Evolutionary conservation across 2,888 invertebrate genomes (phyloP).

Genomic region (Drosophila mulleri): DNA sequence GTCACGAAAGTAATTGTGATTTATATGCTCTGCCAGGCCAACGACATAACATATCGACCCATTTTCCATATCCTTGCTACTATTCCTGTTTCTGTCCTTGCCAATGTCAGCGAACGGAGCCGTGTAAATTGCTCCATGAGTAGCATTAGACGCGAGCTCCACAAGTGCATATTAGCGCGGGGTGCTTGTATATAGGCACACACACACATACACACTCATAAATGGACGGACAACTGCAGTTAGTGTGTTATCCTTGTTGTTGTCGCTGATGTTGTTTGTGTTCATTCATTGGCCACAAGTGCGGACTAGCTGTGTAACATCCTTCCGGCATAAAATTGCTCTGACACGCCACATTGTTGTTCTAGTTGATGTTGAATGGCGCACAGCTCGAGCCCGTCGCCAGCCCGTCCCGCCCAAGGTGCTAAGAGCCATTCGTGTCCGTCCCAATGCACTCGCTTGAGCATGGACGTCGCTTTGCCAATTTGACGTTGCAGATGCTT

Average conservation of each 20-base stretch:
- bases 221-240: slow-evolving; percentile 31
- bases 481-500: not conserved
- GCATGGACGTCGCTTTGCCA: not conserved
- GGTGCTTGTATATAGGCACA: not conserved
- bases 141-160: slow-evolving; percentile 34
- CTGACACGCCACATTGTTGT: slow-evolving; percentile 44
- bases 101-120: slow-evolving; percentile 28
- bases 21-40: slow-evolving; percentile 20
- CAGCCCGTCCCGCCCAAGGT: slow-evolving; percentile 25
- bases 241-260: slow-evolving; percentile 40
- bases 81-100: slow-evolving; percentile 20
- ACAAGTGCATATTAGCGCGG: slow-evolving; percentile 58
- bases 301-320: slow-evolving; percentile 62
- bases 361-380: slow-evolving; percentile 4
- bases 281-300: slow-evolving; percentile 57
- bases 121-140: slow-evolving; percentile 55
- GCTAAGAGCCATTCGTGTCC: slow-evolving; percentile 26
- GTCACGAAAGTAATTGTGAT: slow-evolving; percentile 16
- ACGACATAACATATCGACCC: slow-evolving; percentile 22
- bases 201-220: slow-evolving; percentile 10
- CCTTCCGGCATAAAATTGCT: slow-evolving; percentile 66
- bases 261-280: slow-evolving; percentile 20
- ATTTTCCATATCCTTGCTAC: slow-evolving; percentile 1
- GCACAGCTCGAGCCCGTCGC: not conserved
- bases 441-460: slow-evolving; percentile 7